A percentile compares a stretch with the other conserved stretches of the same genome.
These are phyloP conservation scores for Homarus gammarus DNA, from an alignment of 2,888 invertebrate species.

Conservation along the genomic window DNA sequence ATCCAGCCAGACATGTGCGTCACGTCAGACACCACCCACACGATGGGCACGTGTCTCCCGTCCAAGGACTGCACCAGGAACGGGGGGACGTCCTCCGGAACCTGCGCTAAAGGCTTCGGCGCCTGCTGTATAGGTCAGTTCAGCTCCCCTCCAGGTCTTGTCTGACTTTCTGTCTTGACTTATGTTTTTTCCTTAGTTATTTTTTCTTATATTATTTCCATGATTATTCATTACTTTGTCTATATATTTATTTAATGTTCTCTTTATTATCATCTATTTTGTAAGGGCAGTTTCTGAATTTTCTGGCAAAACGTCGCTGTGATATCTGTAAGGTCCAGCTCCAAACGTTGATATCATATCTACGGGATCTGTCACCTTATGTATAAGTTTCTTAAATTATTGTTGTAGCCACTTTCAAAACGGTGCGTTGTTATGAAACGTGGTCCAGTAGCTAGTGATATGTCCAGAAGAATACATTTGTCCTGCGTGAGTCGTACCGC, in stretches of 20 bases:
- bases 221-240: too few relatives aligned
- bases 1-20: conserved; percentile 56
- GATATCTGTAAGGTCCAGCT: too few relatives aligned
- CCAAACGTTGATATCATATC: too few relatives aligned
- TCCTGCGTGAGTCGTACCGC: too few relatives aligned
- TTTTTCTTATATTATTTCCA: not conserved
- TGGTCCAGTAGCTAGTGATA: too few relatives aligned
- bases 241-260: too few relatives aligned
- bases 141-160: not conserved
- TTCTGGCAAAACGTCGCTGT: too few relatives aligned
- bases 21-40: conserved; percentile 44
- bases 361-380: too few relatives aligned
- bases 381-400: too few relatives aligned
- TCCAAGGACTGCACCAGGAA: conserved; percentile 49
- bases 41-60: conserved; percentile 67
- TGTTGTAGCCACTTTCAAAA: too few relatives aligned
- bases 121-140: conserved; percentile 71
- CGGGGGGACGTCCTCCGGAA: conserved; percentile 58
- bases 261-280: not conserved
- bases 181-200: not conserved
- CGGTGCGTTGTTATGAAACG: too few relatives aligned
- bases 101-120: conserved; percentile 69
- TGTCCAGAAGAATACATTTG: too few relatives aligned
- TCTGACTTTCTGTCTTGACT: not conserved
- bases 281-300: not conserved